A percentile compares a stretch with the other conserved stretches of the same genome.
phyloP scores from a whole-genome alignment of 2,888 invertebrate species.

The Caenorhabditis sulstoni region DNA sequence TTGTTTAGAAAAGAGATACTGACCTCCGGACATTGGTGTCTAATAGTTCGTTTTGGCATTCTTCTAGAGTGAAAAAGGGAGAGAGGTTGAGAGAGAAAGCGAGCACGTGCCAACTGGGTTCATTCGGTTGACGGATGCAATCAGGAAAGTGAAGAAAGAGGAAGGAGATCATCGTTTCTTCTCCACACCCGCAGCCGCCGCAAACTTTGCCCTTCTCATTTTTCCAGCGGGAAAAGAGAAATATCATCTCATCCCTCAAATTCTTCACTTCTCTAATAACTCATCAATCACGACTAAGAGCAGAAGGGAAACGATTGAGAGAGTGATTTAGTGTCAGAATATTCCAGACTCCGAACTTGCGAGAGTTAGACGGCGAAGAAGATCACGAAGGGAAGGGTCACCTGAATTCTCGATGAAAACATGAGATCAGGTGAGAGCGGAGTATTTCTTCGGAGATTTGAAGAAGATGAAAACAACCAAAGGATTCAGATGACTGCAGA shows the following conservation, averaged over 20 bases:
- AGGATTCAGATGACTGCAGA: conserved; percentile 25
- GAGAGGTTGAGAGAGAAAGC: conserved; percentile 5
- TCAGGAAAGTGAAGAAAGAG: not conserved
- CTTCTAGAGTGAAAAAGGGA: not conserved
- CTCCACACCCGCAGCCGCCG: too few relatives aligned
- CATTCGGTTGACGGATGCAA: too few relatives aligned
- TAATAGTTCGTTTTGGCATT: conserved; percentile 37
- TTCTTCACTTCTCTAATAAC: not conserved
- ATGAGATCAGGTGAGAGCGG: not conserved
- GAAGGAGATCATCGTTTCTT: not conserved
- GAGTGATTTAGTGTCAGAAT: too few relatives aligned
- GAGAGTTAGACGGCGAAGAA: conserved; percentile 88
- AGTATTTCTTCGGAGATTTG: not conserved
- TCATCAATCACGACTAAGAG: conserved; percentile 3
- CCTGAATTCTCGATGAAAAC: not conserved
- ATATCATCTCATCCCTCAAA: too few relatives aligned
- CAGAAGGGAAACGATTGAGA: conserved; percentile 98
- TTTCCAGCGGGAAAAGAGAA: not conserved
- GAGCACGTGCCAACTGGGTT: not conserved
- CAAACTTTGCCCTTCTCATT: conserved; percentile 10
- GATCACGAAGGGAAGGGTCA: conserved; percentile 8
- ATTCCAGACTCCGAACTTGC: not conserved
- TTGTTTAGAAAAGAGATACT: conserved; percentile 37
- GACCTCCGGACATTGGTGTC: conserved; percentile 33
- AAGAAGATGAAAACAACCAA: not conserved